phyloP scores from a whole-genome alignment of 2,797 vertebrate genomes.

The Myotis daubentonii region DNA sequence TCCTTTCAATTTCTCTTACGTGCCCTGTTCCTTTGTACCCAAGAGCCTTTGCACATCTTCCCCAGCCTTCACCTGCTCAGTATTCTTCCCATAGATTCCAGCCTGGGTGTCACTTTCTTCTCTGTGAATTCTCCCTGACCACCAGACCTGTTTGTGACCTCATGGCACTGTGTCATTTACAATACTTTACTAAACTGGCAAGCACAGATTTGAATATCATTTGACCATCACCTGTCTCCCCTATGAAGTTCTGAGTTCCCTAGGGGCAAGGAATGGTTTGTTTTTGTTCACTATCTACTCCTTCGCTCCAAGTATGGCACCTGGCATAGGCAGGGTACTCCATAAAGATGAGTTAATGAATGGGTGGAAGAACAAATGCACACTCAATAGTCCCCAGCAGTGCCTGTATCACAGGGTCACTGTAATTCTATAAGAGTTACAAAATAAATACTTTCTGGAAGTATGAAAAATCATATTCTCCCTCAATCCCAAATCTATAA shows the following conservation, averaged over 20 bases:
- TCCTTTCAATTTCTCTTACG: neutral
- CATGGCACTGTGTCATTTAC: neutral
- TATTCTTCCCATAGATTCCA: neutral
- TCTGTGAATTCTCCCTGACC: neutral
- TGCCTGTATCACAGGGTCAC: neutral
- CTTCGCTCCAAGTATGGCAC: neutral
- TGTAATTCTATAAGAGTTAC: neutral
- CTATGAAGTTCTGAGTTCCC: neutral
- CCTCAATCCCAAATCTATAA: neutral
- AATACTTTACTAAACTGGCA: neutral
- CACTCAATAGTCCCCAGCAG: neutral
- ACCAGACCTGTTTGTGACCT: neutral
- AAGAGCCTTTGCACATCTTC: neutral
- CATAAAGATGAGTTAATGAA: neutral
- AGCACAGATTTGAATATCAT: slow-evolving; percentile 22
- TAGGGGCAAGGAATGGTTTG: neutral
- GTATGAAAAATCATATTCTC: neutral
- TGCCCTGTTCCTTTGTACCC: neutral
- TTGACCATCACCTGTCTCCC: neutral
- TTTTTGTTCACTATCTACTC: neutral
- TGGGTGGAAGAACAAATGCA: neutral
- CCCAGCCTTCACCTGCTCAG: neutral
- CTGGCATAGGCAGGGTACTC: neutral
- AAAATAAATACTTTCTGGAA: neutral
- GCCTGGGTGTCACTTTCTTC: neutral